Evolutionary conservation across 2,888 invertebrate genomes (phyloP), one percentile per base, ranked within the genome.

Genomic region (Dryadula phaetusa): DNA sequence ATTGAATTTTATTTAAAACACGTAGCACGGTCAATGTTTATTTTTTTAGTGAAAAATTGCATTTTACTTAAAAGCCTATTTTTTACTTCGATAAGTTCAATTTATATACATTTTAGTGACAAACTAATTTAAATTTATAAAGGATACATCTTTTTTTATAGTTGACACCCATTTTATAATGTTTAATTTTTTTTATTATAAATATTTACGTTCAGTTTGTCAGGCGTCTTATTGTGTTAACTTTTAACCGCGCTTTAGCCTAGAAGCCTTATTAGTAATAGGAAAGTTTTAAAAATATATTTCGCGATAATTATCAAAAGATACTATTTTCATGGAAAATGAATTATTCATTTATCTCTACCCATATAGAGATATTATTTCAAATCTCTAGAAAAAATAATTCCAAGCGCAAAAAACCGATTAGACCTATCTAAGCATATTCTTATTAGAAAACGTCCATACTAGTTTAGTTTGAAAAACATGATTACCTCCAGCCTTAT

Each of bases 401-500:
- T 56, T 20, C 22, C n/a, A 56, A n/a, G 10, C 37, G 22, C n/a
- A 46, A 7, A 56, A 54, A 54, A 20, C 32, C 14, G 12, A 12
- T 46, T 20, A n/a, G 12, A 20, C 6, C 10, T 37, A 8, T 22
- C n/a, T 40, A 16, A 56, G 40, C n/a, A 10, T 18, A 14, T 60
- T 60, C 60, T 60, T 64, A 58, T 64, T 37, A 64, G 64, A 49
- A 64, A 42, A 37, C 58, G 10, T 56, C 42, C 32, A 40, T 58
- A 46, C 34, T 22, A 58, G 32, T n/a, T 8, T 32, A 47, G 32
- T 63, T 62, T 68, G 61, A 73, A 69, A 71, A 69, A 64, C 47
- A 61, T 44, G 58, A 58, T 77, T 77, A 77, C 77, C 77, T 77
- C 76, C 62, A 72, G 62, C 70, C 72, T 74, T 73, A 77, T 71